These are phyloP conservation scores for Porites divaricata DNA, from an alignment of 92 coral and sea anemone genomes.

Conservation along the genomic window DNA sequence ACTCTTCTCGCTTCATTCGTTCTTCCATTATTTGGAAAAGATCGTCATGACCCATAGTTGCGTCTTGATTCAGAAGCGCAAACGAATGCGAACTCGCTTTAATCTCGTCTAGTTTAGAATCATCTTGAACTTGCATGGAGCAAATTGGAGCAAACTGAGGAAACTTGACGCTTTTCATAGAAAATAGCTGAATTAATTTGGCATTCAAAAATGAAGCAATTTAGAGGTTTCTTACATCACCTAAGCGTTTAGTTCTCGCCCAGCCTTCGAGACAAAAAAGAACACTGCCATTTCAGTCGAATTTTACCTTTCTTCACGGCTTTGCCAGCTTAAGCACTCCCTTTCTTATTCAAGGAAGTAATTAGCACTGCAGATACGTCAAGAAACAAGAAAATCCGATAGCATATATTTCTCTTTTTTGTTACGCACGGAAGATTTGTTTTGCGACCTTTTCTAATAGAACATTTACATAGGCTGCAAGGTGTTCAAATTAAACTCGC, in stretches of 20 bases:
- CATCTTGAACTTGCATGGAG: neutral
- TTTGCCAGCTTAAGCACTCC: neutral
- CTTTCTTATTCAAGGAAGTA: constrained; percentile 17
- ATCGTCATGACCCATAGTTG: constrained; percentile 3
- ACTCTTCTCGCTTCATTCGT: constrained; percentile 76
- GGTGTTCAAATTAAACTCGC: constrained; percentile 18
- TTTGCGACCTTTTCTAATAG: constrained; percentile 5
- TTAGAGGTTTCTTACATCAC: neutral
- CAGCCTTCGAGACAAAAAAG: neutral
- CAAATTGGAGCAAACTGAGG: neutral
- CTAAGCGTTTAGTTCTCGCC: neutral
- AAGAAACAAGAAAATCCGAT: constrained; percentile 25
- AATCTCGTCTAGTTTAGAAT: neutral
- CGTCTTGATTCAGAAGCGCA: constrained; percentile 17
- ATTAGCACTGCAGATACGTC: constrained; percentile 11
- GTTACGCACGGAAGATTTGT: constrained; percentile 15
- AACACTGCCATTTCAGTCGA: neutral
- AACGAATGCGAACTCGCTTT: neutral
- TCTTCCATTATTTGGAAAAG: constrained; percentile 76
- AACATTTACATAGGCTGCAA: constrained; percentile 31
- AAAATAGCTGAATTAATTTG: neutral
- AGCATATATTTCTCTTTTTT: constrained; percentile 5
- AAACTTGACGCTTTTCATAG: constrained; percentile 22
- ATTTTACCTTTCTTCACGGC: neutral
- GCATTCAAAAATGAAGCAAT: neutral